Percentiles rank a stretch among this genome's conserved stretches.
Conservation (phyloP, 2,113 vertebrate genomes). For the Odontesthes bonariensis region DNA sequence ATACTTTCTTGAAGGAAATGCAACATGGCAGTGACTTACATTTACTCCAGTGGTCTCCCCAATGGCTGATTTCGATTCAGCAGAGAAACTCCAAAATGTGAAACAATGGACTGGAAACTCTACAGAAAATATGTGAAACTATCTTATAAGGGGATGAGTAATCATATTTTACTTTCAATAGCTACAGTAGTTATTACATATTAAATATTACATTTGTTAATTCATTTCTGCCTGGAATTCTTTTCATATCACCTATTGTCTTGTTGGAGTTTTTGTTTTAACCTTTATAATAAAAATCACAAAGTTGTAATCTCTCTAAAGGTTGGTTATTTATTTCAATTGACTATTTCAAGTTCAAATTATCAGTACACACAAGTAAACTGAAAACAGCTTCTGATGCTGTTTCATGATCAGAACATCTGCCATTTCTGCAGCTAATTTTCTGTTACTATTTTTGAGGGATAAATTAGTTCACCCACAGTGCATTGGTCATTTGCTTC, state of each 20-base stretch:
- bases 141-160: not conserved
- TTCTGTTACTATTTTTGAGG: no score
- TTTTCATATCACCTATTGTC: not conserved
- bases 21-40: constrained; percentile 28
- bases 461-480: no score
- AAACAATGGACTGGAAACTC: constrained; percentile 3
- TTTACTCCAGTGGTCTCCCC: constrained; percentile 29
- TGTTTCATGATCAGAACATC: no score
- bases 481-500: no score
- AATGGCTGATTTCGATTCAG: constrained; percentile 5
- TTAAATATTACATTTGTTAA: not conserved
- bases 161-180: not conserved
- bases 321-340: no score
- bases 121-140: not conserved
- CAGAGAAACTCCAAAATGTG: constrained; percentile 3
- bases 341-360: no score
- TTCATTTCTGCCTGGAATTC: not conserved
- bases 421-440: no score
- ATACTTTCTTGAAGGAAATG: constrained; percentile 35
- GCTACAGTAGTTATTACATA: not conserved
- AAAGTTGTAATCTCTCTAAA: no score
- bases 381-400: no score
- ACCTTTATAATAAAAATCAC: no score
- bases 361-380: no score
- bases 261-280: not conserved